Percentiles rank a stretch among this genome's conserved stretches.
Conservation (phyloP, 2,888 invertebrate species). For the Malthinus flaveolus region DNA sequence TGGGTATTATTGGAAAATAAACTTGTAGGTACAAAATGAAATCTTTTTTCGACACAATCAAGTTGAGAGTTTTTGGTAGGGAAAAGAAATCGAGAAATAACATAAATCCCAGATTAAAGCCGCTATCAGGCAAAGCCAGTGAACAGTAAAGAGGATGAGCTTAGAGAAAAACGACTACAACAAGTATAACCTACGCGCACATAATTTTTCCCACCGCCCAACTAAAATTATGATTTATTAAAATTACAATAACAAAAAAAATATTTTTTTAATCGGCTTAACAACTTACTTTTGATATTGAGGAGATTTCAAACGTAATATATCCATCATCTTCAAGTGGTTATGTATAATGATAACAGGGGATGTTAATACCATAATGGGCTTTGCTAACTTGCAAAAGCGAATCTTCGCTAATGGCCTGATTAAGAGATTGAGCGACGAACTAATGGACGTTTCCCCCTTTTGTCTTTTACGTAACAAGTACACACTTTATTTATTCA, state of each 20-base stretch:
- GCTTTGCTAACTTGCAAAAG: slow-evolving; percentile 51
- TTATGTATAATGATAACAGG: slow-evolving; percentile 46
- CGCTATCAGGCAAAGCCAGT: slow-evolving; percentile 53
- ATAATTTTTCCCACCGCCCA: slow-evolving; percentile 16
- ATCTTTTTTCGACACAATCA: slow-evolving; percentile 31
- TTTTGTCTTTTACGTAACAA: slow-evolving; percentile 14
- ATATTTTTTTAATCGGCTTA: neutral
- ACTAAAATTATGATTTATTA: slow-evolving; percentile 16
- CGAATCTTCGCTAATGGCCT: slow-evolving; percentile 55
- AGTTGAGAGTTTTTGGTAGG: slow-evolving; percentile 29
- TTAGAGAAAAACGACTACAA: slow-evolving; percentile 38
- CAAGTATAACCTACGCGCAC: slow-evolving; percentile 16
- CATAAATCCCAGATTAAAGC: slow-evolving; percentile 55
- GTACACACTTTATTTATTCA: slow-evolving; percentile 5
- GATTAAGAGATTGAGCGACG: slow-evolving; percentile 55
- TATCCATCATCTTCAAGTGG: slow-evolving; percentile 39
- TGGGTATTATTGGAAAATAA: neutral
- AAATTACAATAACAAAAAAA: neutral
- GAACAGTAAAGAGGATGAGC: slow-evolving; percentile 52
- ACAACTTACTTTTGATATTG: neutral
- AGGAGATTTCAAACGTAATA: neutral
- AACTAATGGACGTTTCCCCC: slow-evolving; percentile 44
- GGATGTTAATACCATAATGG: slow-evolving; percentile 55
- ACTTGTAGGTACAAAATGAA: slow-evolving; percentile 21
- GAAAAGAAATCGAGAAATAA: slow-evolving; percentile 49